Evolutionary conservation across 2,888 invertebrate genomes (phyloP).

Genomic region (Julus scanicus): DNA sequence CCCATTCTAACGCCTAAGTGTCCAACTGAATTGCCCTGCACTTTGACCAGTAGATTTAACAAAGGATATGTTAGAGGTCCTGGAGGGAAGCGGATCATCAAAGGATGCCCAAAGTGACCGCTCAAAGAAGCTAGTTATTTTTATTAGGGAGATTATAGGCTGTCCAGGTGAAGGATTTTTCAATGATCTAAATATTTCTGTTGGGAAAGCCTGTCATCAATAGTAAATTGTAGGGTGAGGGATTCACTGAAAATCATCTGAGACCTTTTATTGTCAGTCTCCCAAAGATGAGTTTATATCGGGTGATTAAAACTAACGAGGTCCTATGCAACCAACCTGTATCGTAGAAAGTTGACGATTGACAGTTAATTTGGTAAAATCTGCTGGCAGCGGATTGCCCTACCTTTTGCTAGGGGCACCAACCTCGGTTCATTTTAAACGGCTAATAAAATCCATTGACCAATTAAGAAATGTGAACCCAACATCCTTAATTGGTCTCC

Average conservation of each 20-base stretch:
- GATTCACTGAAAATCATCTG: background rate
- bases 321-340: background rate
- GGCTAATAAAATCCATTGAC: background rate
- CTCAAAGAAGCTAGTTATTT: background rate
- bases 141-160: constrained; percentile 19
- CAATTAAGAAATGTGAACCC: background rate
- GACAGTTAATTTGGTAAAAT: background rate
- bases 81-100: background rate
- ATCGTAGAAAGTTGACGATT: background rate
- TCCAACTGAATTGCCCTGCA: background rate
- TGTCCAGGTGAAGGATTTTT: constrained; percentile 10
- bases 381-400: too few species aligned
- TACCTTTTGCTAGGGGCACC: background rate
- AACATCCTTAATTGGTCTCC: background rate
- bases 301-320: background rate
- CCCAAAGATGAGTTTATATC: constrained; percentile 4
- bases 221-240: background rate
- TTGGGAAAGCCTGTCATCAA: background rate
- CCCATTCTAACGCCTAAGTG: background rate
- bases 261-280: background rate
- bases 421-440: background rate
- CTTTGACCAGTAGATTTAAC: background rate
- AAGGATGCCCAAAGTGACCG: background rate
- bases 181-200: background rate
- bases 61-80: background rate